A percentile compares a stretch with the other conserved stretches of the same genome.
Conservation (phyloP, 2,113 vertebrate species). For the Hemicordylus capensis region DNA sequence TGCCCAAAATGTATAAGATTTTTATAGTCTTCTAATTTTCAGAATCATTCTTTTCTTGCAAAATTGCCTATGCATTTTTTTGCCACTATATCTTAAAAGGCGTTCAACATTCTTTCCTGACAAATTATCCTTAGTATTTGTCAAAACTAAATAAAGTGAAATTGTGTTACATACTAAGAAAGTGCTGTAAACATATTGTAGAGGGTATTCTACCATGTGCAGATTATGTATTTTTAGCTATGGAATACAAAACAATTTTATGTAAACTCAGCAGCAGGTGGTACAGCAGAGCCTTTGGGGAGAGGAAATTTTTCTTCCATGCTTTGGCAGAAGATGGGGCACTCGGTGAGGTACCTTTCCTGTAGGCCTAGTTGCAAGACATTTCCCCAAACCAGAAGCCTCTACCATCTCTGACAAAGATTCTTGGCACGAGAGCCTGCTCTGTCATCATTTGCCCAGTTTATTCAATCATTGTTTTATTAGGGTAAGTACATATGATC, state of each 20-base stretch:
- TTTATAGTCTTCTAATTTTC: fast-evolving
- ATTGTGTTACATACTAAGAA: neutral
- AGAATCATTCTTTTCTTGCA: neutral
- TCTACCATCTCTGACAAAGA: neutral
- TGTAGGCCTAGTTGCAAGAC: neutral
- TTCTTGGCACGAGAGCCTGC: neutral
- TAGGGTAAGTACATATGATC: no score
- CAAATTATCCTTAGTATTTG: neutral
- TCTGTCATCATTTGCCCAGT: neutral
- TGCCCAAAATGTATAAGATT: neutral
- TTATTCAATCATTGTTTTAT: no score
- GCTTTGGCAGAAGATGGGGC: neutral
- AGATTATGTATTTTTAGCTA: neutral
- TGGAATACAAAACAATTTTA: neutral
- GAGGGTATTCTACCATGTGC: neutral
- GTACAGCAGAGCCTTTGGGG: neutral
- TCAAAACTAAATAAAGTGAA: neutral
- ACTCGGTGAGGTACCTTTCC: neutral
- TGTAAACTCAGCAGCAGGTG: neutral
- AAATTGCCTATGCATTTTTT: fast-evolving
- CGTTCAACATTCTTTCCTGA: neutral
- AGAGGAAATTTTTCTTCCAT: neutral
- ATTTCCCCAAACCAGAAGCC: neutral
- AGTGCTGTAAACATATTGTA: neutral
- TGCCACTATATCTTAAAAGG: neutral